Percentiles rank a stretch among this genome's conserved stretches.
These are phyloP conservation scores for Parnassius glacialis DNA, from an alignment of 2,888 invertebrate genomes.

Conservation along the genomic window DNA sequence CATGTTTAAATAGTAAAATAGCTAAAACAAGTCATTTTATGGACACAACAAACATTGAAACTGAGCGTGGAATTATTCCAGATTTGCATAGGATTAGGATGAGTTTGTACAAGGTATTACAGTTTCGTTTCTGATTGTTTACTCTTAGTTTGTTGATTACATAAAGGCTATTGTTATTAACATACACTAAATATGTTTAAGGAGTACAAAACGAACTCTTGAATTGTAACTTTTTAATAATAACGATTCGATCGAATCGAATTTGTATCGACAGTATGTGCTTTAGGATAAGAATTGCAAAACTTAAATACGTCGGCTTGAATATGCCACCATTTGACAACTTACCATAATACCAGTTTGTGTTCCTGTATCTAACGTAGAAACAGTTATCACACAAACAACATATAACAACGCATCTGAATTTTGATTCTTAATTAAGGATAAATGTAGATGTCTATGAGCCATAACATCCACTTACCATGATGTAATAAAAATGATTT, in stretches of 20 bases:
- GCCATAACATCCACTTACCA: too few species aligned
- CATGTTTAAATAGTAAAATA: too few species aligned
- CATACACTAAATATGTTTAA: too few species aligned
- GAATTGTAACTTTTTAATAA: background rate
- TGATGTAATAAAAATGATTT: too few species aligned
- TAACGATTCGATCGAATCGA: background rate
- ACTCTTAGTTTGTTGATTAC: conserved; percentile 1
- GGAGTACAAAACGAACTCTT: background rate
- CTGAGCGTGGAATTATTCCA: conserved; percentile 2
- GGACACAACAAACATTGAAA: conserved; percentile 1
- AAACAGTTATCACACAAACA: too few species aligned
- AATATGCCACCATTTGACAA: background rate
- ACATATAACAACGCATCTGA: too few species aligned
- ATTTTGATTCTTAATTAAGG: too few species aligned
- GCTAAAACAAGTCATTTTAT: background rate
- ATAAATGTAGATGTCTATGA: too few species aligned
- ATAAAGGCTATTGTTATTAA: background rate
- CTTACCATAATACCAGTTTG: background rate
- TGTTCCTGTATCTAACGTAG: background rate
- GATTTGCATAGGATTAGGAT: conserved; percentile 5
- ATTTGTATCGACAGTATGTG: background rate
- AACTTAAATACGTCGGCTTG: background rate
- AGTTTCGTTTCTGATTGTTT: conserved; percentile 3
- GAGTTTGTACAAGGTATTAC: conserved; percentile 13
- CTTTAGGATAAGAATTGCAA: background rate